A percentile compares a stretch with the other conserved stretches of the same genome.
These are phyloP conservation scores for Littorina saxatilis DNA, from an alignment of 1,140 invertebrate genomes.

Conservation along the genomic window DNA sequence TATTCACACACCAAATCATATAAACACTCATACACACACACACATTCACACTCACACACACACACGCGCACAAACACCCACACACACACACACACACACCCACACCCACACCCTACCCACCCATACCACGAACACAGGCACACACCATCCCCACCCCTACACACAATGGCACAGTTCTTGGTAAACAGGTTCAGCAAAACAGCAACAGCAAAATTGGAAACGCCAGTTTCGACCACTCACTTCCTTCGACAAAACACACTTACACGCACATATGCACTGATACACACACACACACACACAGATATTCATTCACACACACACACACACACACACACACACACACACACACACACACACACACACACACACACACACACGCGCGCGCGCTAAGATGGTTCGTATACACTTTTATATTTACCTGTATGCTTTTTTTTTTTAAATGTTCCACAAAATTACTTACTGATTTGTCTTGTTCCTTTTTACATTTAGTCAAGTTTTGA, in stretches of 20 bases:
- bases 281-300: not conserved
- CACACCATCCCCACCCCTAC: not conserved
- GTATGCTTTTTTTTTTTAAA: too few relatives aligned
- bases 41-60: not conserved
- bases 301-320: too few relatives aligned
- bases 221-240: too few relatives aligned
- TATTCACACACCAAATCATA: not conserved
- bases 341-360: not conserved
- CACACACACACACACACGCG: not conserved
- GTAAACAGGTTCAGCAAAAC: too few relatives aligned
- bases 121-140: not conserved
- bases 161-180: not conserved
- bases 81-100: constrained; percentile 15
- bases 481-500: too few relatives aligned
- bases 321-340: constrained; percentile 14
- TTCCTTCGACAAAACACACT: too few relatives aligned
- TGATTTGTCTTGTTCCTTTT: not conserved
- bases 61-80: not conserved
- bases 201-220: too few relatives aligned
- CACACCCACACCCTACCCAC: not conserved
- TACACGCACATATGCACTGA: constrained; percentile 4
- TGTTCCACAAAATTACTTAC: not conserved
- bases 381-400: not conserved
- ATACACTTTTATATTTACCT: too few relatives aligned
- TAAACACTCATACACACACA: not conserved